Percentiles rank a stretch among this genome's conserved stretches.
Conservation (phyloP, 1,140 invertebrate species). For the Chironomus tepperi region DNA sequence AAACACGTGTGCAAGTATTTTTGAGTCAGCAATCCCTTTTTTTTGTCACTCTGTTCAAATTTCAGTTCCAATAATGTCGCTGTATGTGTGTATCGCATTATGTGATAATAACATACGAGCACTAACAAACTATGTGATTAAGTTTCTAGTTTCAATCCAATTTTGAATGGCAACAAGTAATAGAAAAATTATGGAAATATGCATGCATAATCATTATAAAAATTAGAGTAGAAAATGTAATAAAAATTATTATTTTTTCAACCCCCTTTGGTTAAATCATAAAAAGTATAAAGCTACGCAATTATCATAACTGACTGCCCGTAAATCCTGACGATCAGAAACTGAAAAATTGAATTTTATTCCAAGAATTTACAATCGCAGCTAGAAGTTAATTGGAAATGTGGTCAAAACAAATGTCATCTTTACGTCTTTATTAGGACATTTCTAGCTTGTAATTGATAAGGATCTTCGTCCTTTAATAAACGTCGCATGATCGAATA, state of each 20-base stretch:
- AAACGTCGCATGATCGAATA: too few species aligned
- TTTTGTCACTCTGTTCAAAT: background rate
- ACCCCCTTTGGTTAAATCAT: background rate
- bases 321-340: background rate
- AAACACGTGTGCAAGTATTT: constrained; percentile 13
- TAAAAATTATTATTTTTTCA: too few species aligned
- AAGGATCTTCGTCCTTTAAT: background rate
- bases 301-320: background rate
- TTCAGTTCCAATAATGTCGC: background rate
- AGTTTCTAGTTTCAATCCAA: background rate
- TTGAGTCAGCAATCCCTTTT: background rate
- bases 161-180: background rate
- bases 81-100: too few species aligned
- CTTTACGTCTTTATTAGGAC: constrained; percentile 1
- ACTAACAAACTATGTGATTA: background rate
- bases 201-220: too few species aligned
- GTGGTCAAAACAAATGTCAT: constrained; percentile 15
- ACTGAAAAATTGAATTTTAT: background rate
- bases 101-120: too few species aligned
- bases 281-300: background rate
- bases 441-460: background rate
- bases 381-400: background rate
- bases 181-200: background rate
- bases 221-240: too few species aligned
- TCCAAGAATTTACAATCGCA: background rate